A percentile compares a stretch with the other conserved stretches of the same genome.
Evolutionary conservation across 2,113 vertebrate genomes (phyloP).

Genomic region (Cynopterus brachyotis): DNA sequence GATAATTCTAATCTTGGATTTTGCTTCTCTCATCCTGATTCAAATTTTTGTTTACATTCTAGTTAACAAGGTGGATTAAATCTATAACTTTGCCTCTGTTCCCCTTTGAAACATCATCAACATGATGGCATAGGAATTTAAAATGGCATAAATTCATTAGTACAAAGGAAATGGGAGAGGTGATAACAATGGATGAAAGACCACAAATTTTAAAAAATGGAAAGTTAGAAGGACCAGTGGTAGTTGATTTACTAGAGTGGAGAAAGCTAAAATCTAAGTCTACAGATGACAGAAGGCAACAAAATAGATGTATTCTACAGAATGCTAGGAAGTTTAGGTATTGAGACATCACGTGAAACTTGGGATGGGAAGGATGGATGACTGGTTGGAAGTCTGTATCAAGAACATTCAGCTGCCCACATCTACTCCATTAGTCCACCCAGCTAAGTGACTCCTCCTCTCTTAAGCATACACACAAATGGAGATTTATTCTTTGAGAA

Average conservation of each 20-base stretch:
- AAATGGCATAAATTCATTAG: background rate
- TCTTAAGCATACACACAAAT: background rate
- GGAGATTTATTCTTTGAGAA: background rate
- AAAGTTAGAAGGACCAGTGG: background rate
- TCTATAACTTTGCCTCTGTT: background rate
- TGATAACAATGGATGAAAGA: background rate
- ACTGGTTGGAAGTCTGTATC: background rate
- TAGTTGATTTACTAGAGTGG: background rate
- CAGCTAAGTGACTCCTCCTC: background rate
- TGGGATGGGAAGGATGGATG: background rate
- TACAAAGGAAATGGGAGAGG: background rate
- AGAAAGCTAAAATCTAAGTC: background rate
- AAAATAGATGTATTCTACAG: background rate
- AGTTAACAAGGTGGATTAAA: background rate
- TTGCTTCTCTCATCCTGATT: slow-evolving; percentile 74
- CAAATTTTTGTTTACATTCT: background rate
- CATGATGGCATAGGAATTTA: background rate
- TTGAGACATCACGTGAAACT: background rate
- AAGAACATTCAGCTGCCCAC: background rate
- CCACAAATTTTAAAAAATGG: background rate
- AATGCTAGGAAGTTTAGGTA: background rate
- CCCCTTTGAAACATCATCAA: background rate
- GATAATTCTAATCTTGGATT: slow-evolving; percentile 69
- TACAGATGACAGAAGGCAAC: background rate
- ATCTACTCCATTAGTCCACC: background rate